phyloP scores from a whole-genome alignment of 2,113 vertebrate species.

The Dicrurus megarhynchus region DNA sequence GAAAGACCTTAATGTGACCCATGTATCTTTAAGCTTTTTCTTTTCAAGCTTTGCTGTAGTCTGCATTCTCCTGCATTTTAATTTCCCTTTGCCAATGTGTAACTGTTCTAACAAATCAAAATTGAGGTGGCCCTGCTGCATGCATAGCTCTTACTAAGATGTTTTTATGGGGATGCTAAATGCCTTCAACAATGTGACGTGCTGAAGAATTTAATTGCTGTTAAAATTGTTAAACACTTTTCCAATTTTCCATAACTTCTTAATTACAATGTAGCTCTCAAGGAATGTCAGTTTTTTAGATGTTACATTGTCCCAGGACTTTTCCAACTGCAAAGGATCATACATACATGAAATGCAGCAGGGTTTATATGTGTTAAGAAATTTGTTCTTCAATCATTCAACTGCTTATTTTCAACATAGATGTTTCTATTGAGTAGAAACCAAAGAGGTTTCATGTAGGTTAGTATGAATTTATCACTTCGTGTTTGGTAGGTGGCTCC shows the following conservation, averaged over 20 bases:
- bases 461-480: not conserved
- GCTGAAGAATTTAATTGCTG: not conserved
- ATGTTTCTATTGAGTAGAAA: not conserved
- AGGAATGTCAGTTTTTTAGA: not conserved
- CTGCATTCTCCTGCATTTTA: not conserved
- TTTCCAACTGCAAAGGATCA: not conserved
- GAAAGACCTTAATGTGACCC: constrained; percentile 20
- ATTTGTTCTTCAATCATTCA: not conserved
- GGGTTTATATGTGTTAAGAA: not conserved
- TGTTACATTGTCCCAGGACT: not conserved
- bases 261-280: not conserved
- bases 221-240: not conserved
- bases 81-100: not conserved
- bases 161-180: not conserved
- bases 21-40: not conserved
- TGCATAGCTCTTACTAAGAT: not conserved
- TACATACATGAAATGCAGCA: not conserved
- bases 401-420: not conserved
- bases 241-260: not conserved
- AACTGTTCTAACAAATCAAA: not conserved
- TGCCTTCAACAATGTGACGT: not conserved
- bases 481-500: not conserved
- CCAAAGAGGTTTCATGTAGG: not conserved
- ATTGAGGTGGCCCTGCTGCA: not conserved
- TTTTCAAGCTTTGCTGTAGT: not conserved